Conservation (phyloP, 2,888 invertebrate species). For the Bellardia bayeri region DNA sequence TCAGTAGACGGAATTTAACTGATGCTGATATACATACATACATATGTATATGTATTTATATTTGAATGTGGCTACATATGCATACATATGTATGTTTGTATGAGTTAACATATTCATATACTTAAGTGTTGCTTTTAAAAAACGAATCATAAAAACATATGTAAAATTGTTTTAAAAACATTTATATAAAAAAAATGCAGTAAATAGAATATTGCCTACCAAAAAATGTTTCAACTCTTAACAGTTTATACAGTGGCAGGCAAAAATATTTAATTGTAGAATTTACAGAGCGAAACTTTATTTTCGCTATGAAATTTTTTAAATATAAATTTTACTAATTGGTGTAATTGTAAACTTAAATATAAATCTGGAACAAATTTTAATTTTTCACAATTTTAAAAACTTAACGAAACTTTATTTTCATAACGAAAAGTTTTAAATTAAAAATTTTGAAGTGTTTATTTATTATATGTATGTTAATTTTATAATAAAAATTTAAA, state of each 20-base stretch:
- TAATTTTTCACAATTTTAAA: too few relatives aligned
- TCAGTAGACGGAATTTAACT: slow-evolving; percentile 28
- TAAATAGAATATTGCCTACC: slow-evolving; percentile 42
- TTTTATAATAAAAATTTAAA: too few relatives aligned
- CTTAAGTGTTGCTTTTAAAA: slow-evolving; percentile 27
- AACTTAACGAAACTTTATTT: too few relatives aligned
- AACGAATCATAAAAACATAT: slow-evolving; percentile 35
- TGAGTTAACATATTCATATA: neutral
- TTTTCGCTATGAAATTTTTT: too few relatives aligned
- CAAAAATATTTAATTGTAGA: neutral
- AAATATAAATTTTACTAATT: too few relatives aligned
- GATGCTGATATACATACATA: neutral
- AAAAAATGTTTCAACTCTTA: neutral
- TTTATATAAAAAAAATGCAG: slow-evolving; percentile 21
- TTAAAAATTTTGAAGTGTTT: too few relatives aligned
- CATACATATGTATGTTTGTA: neutral
- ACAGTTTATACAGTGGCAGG: slow-evolving; percentile 13
- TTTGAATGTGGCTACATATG: neutral
- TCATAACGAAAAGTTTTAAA: too few relatives aligned
- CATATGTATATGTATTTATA: neutral
- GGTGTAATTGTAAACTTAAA: too few relatives aligned
- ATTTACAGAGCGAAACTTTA: too few relatives aligned
- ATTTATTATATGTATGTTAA: too few relatives aligned
- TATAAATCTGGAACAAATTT: too few relatives aligned
- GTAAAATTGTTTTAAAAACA: slow-evolving; percentile 46